A percentile compares a stretch with the other conserved stretches of the same genome.
Evolutionary conservation across 2,797 vertebrate genomes (phyloP).

Genomic region (Muscicapa comitata): DNA sequence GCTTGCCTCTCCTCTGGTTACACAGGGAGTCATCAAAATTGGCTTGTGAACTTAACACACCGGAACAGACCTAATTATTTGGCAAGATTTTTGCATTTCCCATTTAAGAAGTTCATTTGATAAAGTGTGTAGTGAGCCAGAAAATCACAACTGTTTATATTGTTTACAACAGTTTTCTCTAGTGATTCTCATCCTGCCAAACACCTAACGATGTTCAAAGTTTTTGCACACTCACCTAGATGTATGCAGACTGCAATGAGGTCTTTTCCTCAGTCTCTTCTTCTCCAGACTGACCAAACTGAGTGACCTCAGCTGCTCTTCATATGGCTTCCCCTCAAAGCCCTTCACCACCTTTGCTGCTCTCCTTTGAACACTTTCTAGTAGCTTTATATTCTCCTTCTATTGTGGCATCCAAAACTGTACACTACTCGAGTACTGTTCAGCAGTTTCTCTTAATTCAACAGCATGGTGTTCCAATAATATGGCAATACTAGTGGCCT

Average conservation of each 20-base stretch:
- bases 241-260: not conserved
- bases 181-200: not conserved
- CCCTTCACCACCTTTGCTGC: not conserved
- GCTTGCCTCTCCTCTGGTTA: not conserved
- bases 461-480: not conserved
- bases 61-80: not conserved
- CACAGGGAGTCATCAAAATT: not conserved
- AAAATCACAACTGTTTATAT: not conserved
- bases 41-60: not conserved
- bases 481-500: not conserved
- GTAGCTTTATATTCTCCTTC: not conserved
- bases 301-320: not conserved
- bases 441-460: not conserved
- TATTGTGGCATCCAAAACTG: not conserved
- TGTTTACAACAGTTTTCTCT: not conserved
- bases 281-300: not conserved
- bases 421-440: not conserved
- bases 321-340: not conserved
- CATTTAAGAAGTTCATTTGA: slow-evolving; percentile 5
- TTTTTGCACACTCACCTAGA: not conserved
- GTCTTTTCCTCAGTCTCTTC: not conserved
- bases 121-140: not conserved
- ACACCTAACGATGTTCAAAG: not conserved
- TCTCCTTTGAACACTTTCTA: not conserved
- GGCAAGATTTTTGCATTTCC: not conserved